Evolutionary conservation across 1,140 invertebrate genomes (phyloP).

Genomic region (Marisa cornuarietis): DNA sequence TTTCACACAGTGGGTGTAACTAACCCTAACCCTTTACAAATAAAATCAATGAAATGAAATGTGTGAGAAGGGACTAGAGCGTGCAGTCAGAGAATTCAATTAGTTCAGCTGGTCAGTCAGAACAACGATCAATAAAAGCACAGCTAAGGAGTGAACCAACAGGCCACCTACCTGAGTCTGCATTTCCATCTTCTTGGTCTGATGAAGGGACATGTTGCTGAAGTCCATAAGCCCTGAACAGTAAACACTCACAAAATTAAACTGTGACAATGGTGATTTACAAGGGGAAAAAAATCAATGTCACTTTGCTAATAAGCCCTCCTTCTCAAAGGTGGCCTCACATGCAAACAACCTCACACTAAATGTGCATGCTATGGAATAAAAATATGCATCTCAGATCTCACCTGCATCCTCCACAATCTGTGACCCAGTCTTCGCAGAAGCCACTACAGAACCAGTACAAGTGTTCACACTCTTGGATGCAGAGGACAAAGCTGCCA

Average conservation of each 20-base stretch:
- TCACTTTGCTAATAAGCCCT: background rate
- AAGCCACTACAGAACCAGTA: slow-evolving; percentile 91
- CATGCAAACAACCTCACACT: too few relatives aligned
- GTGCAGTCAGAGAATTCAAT: background rate
- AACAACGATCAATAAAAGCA: background rate
- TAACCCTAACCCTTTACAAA: too few relatives aligned
- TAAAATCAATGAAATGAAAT: too few relatives aligned
- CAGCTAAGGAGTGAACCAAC: background rate
- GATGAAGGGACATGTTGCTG: slow-evolving; percentile 86
- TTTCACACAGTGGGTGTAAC: too few relatives aligned
- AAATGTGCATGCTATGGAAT: too few relatives aligned
- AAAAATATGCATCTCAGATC: slow-evolving; percentile 16
- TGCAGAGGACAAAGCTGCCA: slow-evolving; percentile 82
- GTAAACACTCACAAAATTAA: slow-evolving; percentile 41
- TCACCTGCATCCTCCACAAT: slow-evolving; percentile 85
- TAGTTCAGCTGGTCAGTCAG: background rate
- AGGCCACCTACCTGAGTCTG: slow-evolving; percentile 56
- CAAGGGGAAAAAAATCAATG: background rate
- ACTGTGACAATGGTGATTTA: background rate
- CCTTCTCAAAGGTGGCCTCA: too few relatives aligned
- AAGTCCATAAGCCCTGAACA: slow-evolving; percentile 87
- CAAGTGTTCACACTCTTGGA: slow-evolving; percentile 88
- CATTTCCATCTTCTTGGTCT: slow-evolving; percentile 80
- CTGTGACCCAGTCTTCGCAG: slow-evolving; percentile 86
- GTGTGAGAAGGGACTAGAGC: too few relatives aligned